These are phyloP conservation scores for Urocynchramus pylzowi DNA, from an alignment of 2,113 vertebrate species.

Conservation along the genomic window DNA sequence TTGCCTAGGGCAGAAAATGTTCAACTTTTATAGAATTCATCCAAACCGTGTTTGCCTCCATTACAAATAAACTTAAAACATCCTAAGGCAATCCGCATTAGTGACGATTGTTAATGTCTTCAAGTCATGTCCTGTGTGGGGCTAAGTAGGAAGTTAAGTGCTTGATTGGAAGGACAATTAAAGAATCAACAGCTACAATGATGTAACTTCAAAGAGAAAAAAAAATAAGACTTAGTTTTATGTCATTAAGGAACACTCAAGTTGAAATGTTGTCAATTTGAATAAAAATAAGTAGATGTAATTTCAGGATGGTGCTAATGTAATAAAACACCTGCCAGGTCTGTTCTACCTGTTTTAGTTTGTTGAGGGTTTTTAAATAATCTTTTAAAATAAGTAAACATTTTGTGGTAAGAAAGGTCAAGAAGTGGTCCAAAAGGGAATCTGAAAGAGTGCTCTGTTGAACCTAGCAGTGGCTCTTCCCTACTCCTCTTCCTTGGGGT, in stretches of 20 bases:
- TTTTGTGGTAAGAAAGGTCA: neutral
- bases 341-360: neutral
- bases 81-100: slow-evolving; percentile 63
- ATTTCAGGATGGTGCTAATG: slow-evolving; percentile 1
- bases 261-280: slow-evolving; percentile 40
- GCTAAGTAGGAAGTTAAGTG: slow-evolving; percentile 56
- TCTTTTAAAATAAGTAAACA: neutral
- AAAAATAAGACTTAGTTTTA: slow-evolving; percentile 14
- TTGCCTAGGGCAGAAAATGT: slow-evolving; percentile 66
- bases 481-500: neutral
- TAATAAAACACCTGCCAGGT: neutral
- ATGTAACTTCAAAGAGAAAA: slow-evolving; percentile 50
- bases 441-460: neutral
- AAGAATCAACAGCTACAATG: slow-evolving; percentile 53
- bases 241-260: slow-evolving; percentile 42
- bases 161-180: slow-evolving; percentile 52
- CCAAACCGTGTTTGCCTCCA: slow-evolving; percentile 58
- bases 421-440: neutral
- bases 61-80: slow-evolving; percentile 66
- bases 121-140: slow-evolving; percentile 51
- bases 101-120: slow-evolving; percentile 56
- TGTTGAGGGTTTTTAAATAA: neutral
- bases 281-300: slow-evolving; percentile 23
- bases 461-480: neutral
- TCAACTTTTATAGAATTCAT: slow-evolving; percentile 67